Conservation (phyloP, 2,888 invertebrate genomes). For the Leptinotarsa peninsularis region DNA sequence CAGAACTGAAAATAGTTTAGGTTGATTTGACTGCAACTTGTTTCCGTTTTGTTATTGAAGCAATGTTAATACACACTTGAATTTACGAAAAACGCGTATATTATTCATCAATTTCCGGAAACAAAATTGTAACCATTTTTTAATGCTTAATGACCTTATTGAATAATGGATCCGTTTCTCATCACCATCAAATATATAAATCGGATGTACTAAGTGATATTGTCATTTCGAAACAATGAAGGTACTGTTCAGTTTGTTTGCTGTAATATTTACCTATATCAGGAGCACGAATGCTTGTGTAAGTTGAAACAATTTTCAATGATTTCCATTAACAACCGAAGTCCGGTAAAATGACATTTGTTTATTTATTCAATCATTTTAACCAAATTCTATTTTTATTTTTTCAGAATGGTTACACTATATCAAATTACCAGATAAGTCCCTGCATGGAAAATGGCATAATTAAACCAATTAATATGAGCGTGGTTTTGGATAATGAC, state of each 20-base stretch:
- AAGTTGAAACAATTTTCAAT: neutral
- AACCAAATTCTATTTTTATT: too few species aligned
- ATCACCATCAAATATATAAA: slow-evolving; percentile 5
- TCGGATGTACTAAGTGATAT: neutral
- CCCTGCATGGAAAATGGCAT: neutral
- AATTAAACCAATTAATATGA: neutral
- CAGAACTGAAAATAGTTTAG: too few species aligned
- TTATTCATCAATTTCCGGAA: neutral
- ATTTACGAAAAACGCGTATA: neutral
- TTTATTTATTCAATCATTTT: too few species aligned
- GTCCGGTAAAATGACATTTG: too few species aligned
- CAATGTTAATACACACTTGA: neutral
- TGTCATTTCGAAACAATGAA: neutral
- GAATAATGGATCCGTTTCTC: neutral
- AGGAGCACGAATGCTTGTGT: neutral
- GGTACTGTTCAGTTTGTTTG: neutral
- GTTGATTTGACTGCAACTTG: too few species aligned
- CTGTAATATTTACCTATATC: neutral
- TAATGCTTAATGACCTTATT: neutral
- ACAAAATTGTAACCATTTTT: neutral
- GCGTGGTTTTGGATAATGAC: neutral
- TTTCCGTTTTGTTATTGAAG: too few species aligned
- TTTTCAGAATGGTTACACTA: slow-evolving; percentile 13
- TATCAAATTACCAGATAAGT: neutral
- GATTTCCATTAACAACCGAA: neutral